A percentile compares a stretch with the other conserved stretches of the same genome.
These are phyloP conservation scores for Geotrupes spiniger DNA, from an alignment of 2,888 invertebrate species.

Conservation along the genomic window DNA sequence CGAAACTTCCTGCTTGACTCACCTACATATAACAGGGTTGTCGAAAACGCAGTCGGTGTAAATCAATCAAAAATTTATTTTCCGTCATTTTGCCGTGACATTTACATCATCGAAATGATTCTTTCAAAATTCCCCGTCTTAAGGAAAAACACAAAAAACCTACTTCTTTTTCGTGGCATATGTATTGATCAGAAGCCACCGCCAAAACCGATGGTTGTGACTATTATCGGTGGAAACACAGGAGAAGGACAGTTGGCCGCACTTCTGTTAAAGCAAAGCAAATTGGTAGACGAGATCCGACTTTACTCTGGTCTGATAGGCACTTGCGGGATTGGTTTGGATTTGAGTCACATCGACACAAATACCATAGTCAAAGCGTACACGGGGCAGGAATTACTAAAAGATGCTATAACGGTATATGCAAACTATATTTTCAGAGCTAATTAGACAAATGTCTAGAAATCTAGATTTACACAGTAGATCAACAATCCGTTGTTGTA, in stretches of 20 bases:
- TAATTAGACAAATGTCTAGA: no score
- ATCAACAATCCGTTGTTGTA: no score
- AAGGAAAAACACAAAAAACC: neutral
- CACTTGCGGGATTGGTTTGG: constrained; percentile 37
- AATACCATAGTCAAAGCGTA: constrained; percentile 38
- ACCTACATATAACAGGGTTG: no score
- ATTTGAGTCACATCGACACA: constrained; percentile 45
- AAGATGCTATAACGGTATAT: constrained; percentile 33
- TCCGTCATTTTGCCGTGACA: no score
- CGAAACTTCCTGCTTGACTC: no score
- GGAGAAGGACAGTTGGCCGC: constrained; percentile 29
- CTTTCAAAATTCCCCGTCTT: constrained; percentile 13
- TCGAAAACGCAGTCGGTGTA: constrained; percentile 8
- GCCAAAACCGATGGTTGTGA: constrained; percentile 21
- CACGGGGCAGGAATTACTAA: constrained; percentile 37
- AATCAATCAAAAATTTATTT: no score
- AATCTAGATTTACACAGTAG: no score
- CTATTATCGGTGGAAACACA: constrained; percentile 27
- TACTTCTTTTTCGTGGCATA: neutral
- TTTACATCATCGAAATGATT: constrained; percentile 5
- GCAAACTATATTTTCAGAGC: no score
- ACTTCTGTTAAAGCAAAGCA: constrained; percentile 41
- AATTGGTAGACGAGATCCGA: constrained; percentile 39
- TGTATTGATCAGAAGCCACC: neutral
- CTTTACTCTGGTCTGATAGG: constrained; percentile 38